Base-by-base conservation (phyloP, 1,140 invertebrate species). In the Danaus plexippus region DNA sequence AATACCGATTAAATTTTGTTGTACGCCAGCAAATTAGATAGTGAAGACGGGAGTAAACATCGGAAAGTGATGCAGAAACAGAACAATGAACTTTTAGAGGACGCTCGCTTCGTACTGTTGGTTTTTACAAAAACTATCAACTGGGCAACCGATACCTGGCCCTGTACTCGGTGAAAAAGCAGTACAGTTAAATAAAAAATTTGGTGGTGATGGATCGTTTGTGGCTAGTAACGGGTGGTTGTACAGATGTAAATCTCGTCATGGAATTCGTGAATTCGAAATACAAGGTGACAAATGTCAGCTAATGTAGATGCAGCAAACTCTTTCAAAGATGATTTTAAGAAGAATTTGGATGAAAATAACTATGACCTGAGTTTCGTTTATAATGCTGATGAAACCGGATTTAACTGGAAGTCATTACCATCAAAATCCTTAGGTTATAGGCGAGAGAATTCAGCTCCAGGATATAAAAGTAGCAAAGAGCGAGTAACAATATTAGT, bases 201-300 rank as follows among this genome's bases (percentile, higher is more conserved):
- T 74, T 47, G 52, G 63, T 57, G 60, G 60, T 22, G 61, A 67
- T 52, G 57, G 62, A 53, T 56, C 56, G 32, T 78, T 77, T 64
- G 57, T 62, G 47, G 71, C 74, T 41, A 77, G 72, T 65, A 60
- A 59, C 57, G 77, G 74, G 50, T 82, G 71, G 69, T 55, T 73
- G 32, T 47, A 57, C 44, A 71, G 66, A 66, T 81, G 75, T 55
- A 78, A 74, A 63, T 66, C 54, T 47, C 55, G 71, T 52, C 73
- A 75, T 62, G 66, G 61, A 46, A 77, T 83, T 57, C 58, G 61
- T 59, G 62, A 63, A 66, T 58, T 66, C 49, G 47, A 63, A 54
- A 66, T 69, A 54, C 66, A 69, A 66, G 58, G 63, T 54, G 56
- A 63, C 59, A 69, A 64, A 59, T 66, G 53, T 62, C 67, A 54